A percentile compares a stretch with the other conserved stretches of the same genome.
Evolutionary conservation across 2,797 vertebrate genomes (phyloP).

Genomic region (Leucoraja ocellata): DNA sequence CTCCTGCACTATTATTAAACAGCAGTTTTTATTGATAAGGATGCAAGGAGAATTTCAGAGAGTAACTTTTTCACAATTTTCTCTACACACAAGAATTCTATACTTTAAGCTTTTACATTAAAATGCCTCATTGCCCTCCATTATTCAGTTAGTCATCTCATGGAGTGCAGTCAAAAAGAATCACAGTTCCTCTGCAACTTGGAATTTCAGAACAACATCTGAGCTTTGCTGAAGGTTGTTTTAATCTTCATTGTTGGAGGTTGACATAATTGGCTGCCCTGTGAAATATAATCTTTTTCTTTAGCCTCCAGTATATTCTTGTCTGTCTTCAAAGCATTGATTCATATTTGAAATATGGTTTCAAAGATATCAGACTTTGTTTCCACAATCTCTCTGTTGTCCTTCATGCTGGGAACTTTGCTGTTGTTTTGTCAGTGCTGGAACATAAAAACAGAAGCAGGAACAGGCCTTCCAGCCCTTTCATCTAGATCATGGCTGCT

Average conservation of each 20-base stretch:
- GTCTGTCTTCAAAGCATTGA: neutral
- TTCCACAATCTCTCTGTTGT: neutral
- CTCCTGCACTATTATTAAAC: neutral
- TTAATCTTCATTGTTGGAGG: neutral
- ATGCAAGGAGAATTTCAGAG: neutral
- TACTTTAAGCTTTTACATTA: neutral
- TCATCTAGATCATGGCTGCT: too few species aligned
- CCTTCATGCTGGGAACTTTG: neutral
- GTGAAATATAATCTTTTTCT: neutral
- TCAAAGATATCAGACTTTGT: neutral
- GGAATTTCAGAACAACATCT: neutral
- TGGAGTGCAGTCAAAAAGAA: neutral
- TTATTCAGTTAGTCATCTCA: neutral
- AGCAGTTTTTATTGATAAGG: neutral
- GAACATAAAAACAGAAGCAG: too few species aligned
- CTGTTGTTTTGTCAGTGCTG: neutral
- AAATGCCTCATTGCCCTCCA: conserved; percentile 4
- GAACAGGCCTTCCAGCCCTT: too few species aligned
- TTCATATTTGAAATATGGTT: neutral
- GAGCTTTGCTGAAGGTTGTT: neutral
- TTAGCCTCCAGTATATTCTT: neutral
- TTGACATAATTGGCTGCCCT: too few species aligned
- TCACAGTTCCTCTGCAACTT: neutral
- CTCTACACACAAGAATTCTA: neutral
- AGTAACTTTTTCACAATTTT: neutral